phyloP scores from a whole-genome alignment of 2,113 vertebrate species.

The Chrysemys picta region DNA sequence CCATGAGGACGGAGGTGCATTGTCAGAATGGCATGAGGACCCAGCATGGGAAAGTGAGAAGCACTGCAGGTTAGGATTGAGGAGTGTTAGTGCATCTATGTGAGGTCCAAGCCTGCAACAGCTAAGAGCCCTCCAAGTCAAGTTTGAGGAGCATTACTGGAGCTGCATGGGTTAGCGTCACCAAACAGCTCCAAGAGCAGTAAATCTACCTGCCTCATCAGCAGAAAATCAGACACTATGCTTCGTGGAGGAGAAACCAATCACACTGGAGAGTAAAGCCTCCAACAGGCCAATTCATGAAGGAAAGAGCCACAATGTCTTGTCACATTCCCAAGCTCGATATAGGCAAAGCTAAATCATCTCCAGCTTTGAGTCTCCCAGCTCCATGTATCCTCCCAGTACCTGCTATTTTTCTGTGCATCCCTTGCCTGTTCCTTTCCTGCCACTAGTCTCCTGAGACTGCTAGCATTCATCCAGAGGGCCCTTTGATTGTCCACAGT shows the following conservation, averaged over 20 bases:
- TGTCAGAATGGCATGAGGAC: slow-evolving; percentile 52
- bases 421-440: background rate
- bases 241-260: background rate
- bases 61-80: slow-evolving; percentile 32
- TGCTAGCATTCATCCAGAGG: background rate
- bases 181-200: background rate
- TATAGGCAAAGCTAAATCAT: background rate
- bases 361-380: background rate
- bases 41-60: slow-evolving; percentile 15
- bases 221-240: background rate
- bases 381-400: background rate
- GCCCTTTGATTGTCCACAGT: background rate
- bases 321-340: background rate
- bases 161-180: background rate
- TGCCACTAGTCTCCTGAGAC: background rate
- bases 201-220: background rate
- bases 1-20: slow-evolving; percentile 26
- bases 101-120: slow-evolving; percentile 29
- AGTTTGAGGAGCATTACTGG: background rate
- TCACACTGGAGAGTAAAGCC: background rate
- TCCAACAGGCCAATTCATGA: background rate
- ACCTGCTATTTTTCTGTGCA: rapidly evolving
- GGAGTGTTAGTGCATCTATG: background rate
- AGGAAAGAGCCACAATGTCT: background rate
- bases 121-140: slow-evolving; percentile 1